A percentile compares a stretch with the other conserved stretches of the same genome.
Evolutionary conservation across 64 coral and sea anemone species (phyloP).

Genomic region (Trachythela sp.): DNA sequence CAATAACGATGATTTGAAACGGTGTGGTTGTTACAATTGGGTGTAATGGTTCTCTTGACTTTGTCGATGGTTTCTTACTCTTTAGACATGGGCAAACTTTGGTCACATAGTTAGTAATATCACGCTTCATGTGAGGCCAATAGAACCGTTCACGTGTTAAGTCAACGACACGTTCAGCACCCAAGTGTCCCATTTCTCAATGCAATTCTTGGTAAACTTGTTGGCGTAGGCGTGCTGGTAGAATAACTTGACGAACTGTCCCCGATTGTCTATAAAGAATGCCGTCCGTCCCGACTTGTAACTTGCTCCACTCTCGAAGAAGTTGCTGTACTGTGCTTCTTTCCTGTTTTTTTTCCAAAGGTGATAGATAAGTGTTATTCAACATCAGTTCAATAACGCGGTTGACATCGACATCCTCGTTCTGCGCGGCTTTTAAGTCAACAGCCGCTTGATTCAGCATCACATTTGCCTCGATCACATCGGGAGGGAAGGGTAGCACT

Average conservation of each 20-base stretch:
- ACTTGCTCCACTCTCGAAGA: not conserved
- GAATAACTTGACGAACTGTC: not conserved
- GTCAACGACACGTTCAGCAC: not conserved
- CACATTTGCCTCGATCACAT: not conserved
- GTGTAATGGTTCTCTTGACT: not conserved
- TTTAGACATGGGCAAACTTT: not conserved
- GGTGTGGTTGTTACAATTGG: not conserved
- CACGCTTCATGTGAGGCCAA: constrained; percentile 16
- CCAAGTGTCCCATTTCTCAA: not conserved
- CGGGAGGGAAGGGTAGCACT: not conserved
- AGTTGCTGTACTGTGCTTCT: not conserved
- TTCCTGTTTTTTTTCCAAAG: not conserved
- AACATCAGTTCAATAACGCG: not conserved
- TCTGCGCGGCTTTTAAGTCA: not conserved
- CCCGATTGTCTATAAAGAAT: not conserved
- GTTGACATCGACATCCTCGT: not conserved
- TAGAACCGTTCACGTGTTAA: not conserved
- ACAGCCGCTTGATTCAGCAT: not conserved
- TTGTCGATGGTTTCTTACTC: not conserved
- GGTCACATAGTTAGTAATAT: not conserved
- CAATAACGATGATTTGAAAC: constrained; percentile 1
- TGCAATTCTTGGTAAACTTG: not conserved
- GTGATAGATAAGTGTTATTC: not conserved
- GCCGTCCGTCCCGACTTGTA: not conserved
- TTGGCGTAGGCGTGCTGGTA: not conserved